A percentile compares a stretch with the other conserved stretches of the same genome.
Conservation (phyloP, 2,113 vertebrate genomes). For the Salvelinus sp. region DNA sequence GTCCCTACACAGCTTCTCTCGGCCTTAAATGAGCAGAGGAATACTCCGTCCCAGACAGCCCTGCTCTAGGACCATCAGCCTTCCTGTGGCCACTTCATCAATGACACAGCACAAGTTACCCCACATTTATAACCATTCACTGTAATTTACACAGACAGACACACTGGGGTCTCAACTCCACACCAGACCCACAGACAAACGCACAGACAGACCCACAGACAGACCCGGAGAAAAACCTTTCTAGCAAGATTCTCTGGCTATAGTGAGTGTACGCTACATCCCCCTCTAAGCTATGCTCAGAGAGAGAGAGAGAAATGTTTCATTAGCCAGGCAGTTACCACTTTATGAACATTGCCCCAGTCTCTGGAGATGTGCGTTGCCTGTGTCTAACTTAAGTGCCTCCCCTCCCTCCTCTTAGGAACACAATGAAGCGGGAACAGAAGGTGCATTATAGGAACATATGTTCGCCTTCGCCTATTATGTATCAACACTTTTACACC, state of each 20-base stretch:
- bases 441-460: conserved; percentile 76
- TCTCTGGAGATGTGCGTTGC: conserved; percentile 58
- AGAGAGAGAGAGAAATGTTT: conserved; percentile 11
- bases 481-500: conserved; percentile 70
- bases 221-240: conserved; percentile 6
- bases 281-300: neutral
- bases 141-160: conserved; percentile 43
- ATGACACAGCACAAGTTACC: conserved; percentile 56
- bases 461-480: conserved; percentile 71
- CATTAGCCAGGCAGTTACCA: conserved; percentile 59
- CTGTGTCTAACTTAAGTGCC: conserved; percentile 69
- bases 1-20: conserved; percentile 23
- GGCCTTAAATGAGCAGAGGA: conserved; percentile 67
- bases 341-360: conserved; percentile 71
- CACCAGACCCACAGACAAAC: conserved; percentile 25
- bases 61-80: conserved; percentile 41
- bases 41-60: conserved; percentile 48
- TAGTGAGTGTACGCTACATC: no score
- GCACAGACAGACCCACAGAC: conserved; percentile 14
- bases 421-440: conserved; percentile 64
- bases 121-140: conserved; percentile 62
- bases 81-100: conserved; percentile 62
- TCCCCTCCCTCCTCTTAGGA: conserved; percentile 61
- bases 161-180: conserved; percentile 30
- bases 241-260: conserved; percentile 15